Conservation (phyloP, 2,888 invertebrate species). For the Oscheius sp. region DNA sequence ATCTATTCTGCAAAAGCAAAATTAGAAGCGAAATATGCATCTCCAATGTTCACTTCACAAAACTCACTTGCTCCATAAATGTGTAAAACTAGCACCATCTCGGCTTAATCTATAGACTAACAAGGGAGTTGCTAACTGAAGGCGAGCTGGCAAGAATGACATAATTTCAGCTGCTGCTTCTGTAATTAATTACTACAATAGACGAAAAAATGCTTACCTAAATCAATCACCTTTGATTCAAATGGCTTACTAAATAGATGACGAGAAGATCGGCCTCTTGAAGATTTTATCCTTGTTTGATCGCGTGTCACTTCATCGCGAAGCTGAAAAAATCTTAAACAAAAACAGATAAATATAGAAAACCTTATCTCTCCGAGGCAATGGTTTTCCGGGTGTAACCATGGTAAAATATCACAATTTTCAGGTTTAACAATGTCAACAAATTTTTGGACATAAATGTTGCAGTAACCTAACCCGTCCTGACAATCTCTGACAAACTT, state of each 20-base stretch:
- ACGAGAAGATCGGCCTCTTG: background rate
- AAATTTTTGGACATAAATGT: background rate
- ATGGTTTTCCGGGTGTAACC: too few species aligned
- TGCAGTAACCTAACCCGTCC: too few species aligned
- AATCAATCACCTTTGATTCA: constrained; percentile 55
- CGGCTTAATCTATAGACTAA: constrained; percentile 67
- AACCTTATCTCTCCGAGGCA: background rate
- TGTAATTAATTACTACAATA: constrained; percentile 24
- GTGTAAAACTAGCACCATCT: constrained; percentile 70
- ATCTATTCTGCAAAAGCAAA: constrained; percentile 66
- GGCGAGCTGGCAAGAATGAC: constrained; percentile 62
- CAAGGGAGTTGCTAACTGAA: constrained; percentile 68
- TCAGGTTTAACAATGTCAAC: background rate
- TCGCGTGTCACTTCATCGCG: constrained; percentile 52
- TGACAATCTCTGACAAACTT: background rate
- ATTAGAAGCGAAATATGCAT: constrained; percentile 1
- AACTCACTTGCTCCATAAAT: constrained; percentile 66
- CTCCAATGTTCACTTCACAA: background rate
- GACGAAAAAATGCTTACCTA: constrained; percentile 25
- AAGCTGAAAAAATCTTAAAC: constrained; percentile 33
- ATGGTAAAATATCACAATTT: too few species aligned
- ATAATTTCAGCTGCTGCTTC: constrained; percentile 67
- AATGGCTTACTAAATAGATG: constrained; percentile 45
- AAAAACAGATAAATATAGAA: background rate
- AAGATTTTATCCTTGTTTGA: constrained; percentile 38